Evolutionary conservation across 2,113 vertebrate species (phyloP).

Genomic region (Ptilorrhoa leucosticta): DNA sequence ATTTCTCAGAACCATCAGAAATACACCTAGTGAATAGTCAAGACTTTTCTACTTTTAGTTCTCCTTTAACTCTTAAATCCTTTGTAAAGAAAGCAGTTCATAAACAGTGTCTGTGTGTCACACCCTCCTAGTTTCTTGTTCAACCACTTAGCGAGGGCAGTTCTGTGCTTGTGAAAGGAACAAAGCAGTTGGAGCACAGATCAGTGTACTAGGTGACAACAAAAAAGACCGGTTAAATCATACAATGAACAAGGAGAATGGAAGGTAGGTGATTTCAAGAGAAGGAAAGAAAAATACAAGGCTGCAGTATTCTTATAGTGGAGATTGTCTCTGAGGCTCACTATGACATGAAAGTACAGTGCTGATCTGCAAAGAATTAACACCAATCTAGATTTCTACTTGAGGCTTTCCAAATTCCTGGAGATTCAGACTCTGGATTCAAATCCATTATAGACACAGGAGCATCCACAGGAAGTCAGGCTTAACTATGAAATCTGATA

Average conservation of each 20-base stretch:
- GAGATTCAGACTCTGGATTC: background rate
- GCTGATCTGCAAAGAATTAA: background rate
- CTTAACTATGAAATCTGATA: background rate
- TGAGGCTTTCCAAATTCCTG: background rate
- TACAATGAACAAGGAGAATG: background rate
- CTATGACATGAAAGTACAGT: background rate
- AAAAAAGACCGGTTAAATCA: background rate
- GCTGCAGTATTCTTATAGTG: background rate
- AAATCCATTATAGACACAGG: background rate
- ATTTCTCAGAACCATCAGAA: background rate
- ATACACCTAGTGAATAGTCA: background rate
- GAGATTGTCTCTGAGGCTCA: background rate
- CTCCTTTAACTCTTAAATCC: background rate
- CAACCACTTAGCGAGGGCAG: background rate
- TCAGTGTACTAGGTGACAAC: background rate
- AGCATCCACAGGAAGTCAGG: background rate
- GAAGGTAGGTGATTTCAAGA: background rate
- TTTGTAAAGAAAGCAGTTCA: background rate
- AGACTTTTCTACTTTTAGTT: background rate
- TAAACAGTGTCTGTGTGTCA: background rate
- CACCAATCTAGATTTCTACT: background rate
- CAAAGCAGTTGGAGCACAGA: background rate
- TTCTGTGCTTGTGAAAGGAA: background rate
- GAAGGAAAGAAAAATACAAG: background rate
- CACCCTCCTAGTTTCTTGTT: background rate